Base-by-base conservation (phyloP, 2,797 vertebrate genomes). In the Chrosomus eos region DNA sequence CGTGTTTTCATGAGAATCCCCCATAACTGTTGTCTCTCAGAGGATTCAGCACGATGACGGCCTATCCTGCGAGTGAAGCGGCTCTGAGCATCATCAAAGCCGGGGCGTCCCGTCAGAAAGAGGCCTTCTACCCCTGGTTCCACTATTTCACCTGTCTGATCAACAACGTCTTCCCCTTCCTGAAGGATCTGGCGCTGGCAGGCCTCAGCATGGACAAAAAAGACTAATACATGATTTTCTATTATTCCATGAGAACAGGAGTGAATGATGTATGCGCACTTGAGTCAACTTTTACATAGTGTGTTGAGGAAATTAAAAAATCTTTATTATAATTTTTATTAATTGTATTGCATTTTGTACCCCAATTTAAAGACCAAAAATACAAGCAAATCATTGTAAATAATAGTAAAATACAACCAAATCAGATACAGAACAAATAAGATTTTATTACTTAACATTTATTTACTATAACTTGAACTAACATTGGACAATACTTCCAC, bases 41-140 rank as follows among this genome's bases (percentile, higher is more conserved):
- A 87, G 91, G 83, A 5, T 86, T 79, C 45, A 82, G 87, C 31
- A 3, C 66, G 6, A 21, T 89, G 6, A 5, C 90, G 0, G 78
- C 91, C 1, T 91, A 76, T 40, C 92, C 79, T 16, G 93, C 91
- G 26, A 33, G 88, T 1, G 93, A 92, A 55, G 91, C 94, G 0
- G 93, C 94, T 0, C 70, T 94, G 0, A 90, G 92, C 48, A 92
- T 96, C 80, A 80, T 94, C 70, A 90, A 26, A 0, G 94, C 91
- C 0, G 91, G 94, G 0, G 89, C 91, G 31, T 72, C 38, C 0
- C 88, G 88, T 1, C 48, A 81, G 3, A 62, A 18, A 0, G 90
- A 94, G 82, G 51, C 94, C 28, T 94, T 92, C 90, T 95, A 92
- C 86, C 94, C 94, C 0, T 79, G 90, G 88, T 93, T 91, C 87